Conservation (phyloP, 2,797 vertebrate genomes). For the Sebastes steindachneri region DNA sequence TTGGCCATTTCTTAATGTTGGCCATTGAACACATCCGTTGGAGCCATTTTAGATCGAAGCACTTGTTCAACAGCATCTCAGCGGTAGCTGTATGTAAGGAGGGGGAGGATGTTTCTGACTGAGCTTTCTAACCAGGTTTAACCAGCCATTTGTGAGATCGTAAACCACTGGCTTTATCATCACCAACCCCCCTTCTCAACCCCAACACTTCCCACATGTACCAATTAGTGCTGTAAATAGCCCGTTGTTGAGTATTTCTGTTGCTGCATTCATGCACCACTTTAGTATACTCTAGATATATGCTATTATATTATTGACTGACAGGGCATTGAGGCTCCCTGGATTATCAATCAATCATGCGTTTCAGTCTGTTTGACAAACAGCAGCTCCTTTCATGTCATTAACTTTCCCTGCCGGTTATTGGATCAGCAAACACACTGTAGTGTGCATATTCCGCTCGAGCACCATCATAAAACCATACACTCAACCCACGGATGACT, state of each 20-base stretch:
- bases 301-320: conserved; percentile 58
- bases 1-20: not conserved
- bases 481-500: conserved; percentile 54
- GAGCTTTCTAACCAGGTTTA: not conserved
- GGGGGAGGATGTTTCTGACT: not conserved
- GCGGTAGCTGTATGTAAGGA: not conserved
- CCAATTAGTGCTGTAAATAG: conserved; percentile 20
- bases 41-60: not conserved
- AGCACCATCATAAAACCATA: conserved; percentile 72
- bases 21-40: not conserved
- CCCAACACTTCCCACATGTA: conserved; percentile 3
- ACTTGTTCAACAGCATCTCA: not conserved
- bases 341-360: conserved; percentile 66
- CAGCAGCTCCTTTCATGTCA: conserved; percentile 75
- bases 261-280: conserved; percentile 30
- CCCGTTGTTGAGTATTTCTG: conserved; percentile 18
- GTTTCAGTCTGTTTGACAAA: conserved; percentile 72
- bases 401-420: conserved; percentile 76
- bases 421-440: conserved; percentile 77
- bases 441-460: conserved; percentile 64
- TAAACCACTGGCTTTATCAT: conserved; percentile 3
- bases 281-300: conserved; percentile 49
- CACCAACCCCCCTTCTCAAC: not conserved
- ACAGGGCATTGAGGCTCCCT: conserved; percentile 45
- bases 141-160: conserved; percentile 7